A percentile compares a stretch with the other conserved stretches of the same genome.
phyloP scores from a whole-genome alignment of 2,797 vertebrate species.

The Corythornis leucogaster region DNA sequence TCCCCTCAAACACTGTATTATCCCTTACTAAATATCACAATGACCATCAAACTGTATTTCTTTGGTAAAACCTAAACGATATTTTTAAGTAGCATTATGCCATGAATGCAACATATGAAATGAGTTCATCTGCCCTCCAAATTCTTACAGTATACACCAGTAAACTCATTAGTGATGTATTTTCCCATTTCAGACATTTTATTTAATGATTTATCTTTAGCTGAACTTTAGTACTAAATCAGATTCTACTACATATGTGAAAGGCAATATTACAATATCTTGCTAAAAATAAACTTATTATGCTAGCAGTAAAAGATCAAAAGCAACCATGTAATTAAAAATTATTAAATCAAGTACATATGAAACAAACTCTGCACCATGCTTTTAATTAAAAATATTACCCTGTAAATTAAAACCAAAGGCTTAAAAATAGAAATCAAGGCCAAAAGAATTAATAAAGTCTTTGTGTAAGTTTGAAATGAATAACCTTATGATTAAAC shows the following conservation, averaged over 20 bases:
- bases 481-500: neutral
- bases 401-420: slow-evolving; percentile 17
- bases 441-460: neutral
- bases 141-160: neutral
- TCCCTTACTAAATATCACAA: neutral
- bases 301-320: slow-evolving; percentile 1
- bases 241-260: neutral
- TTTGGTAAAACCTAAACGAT: neutral
- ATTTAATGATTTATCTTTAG: neutral
- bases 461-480: neutral
- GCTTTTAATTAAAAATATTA: slow-evolving; percentile 49
- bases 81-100: neutral
- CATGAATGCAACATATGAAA: neutral
- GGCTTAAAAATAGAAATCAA: neutral
- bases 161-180: neutral
- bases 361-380: neutral
- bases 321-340: slow-evolving; percentile 25
- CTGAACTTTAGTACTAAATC: neutral
- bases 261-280: neutral
- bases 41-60: neutral
- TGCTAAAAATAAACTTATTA: slow-evolving; percentile 12
- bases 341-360: neutral
- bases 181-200: neutral
- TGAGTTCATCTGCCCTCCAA: neutral
- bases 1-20: neutral